Base-by-base conservation (phyloP, 1,140 invertebrate genomes). In the Eriocheir sinensis region DNA sequence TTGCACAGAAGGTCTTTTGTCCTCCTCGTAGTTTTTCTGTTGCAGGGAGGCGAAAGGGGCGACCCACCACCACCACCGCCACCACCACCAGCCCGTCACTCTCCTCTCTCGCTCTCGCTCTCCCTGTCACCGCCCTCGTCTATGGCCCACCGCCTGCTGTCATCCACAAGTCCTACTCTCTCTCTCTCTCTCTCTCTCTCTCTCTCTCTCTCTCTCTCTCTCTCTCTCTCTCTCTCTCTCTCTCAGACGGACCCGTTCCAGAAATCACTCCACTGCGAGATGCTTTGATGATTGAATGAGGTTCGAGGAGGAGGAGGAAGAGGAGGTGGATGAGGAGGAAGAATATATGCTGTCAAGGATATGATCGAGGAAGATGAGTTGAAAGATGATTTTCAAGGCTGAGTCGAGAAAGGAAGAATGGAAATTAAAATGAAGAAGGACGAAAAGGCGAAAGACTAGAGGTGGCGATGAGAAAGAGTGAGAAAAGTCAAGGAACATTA, bases 1-100 rank as follows among this genome's bases (percentile, higher is more conserved):
- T 90, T 90, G 89, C 89, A 90, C 89, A 72, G 32, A 36, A 30
- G 32, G n/a, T 32, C 89, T 36, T 72, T 90, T 90, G 89, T 90
- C 34, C 32, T 21, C 27, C 0, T 17, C 34, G 53, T 32, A 90
- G 89, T 90, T 90, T 90, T 90, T 90, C 12, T 90, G 89, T 90
- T 90, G 89, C 89, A 90, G 32, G 89, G 48, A 27, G 30, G n/a
- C n/a, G 27, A 15, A 17, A 15, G 34, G 15, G 40, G 15, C 27
- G 9, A 6, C 89, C 89, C 30, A 4, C 21, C 60, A 72, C 60
- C 21, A 15, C 15, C 4, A 4, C 27, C 21, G 60, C 60, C 60
- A 21, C 60, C 17, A 72, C 60, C 60, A 27, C 60, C 89, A 32
- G 12, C 32, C 88, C 38, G 89, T 90, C 89, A 72, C 48, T 60